phyloP scores from a whole-genome alignment of 2,113 vertebrate species.

The Lontra canadensis region DNA sequence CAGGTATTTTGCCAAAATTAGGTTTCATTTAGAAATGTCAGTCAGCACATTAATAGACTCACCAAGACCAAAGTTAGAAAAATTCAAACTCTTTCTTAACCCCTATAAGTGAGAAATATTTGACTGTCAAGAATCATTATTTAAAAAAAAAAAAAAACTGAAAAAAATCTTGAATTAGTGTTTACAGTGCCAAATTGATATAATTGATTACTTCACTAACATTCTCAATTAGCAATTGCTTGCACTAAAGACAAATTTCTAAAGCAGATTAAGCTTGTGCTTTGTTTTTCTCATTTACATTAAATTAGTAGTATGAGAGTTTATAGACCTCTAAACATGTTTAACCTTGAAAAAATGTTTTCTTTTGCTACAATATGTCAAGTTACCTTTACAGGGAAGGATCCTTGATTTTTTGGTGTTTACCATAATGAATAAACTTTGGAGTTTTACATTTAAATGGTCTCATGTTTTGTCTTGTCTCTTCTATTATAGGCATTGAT shows the following conservation, averaged over 20 bases:
- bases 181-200: not conserved
- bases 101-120: not conserved
- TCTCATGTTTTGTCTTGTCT: constrained; percentile 13
- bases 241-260: not conserved
- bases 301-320: not conserved
- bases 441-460: constrained; percentile 37
- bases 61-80: not conserved
- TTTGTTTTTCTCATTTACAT: not conserved
- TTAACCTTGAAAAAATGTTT: not conserved
- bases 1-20: constrained; percentile 21
- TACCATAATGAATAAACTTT: not conserved
- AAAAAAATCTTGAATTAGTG: not conserved
- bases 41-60: not conserved
- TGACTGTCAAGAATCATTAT: not conserved
- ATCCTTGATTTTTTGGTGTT: not conserved
- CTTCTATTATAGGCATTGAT: constrained; percentile 77
- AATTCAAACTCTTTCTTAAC: constrained; percentile 5
- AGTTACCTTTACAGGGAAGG: not conserved
- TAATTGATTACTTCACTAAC: constrained; percentile 8
- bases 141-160: not conserved
- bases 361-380: not conserved
- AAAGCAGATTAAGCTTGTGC: not conserved
- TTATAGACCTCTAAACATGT: not conserved
- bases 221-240: not conserved
- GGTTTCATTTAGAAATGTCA: constrained; percentile 17